A percentile compares a stretch with the other conserved stretches of the same genome.
Evolutionary conservation across 2,888 invertebrate species (phyloP).

Genomic region (Lomographa bimaculata): DNA sequence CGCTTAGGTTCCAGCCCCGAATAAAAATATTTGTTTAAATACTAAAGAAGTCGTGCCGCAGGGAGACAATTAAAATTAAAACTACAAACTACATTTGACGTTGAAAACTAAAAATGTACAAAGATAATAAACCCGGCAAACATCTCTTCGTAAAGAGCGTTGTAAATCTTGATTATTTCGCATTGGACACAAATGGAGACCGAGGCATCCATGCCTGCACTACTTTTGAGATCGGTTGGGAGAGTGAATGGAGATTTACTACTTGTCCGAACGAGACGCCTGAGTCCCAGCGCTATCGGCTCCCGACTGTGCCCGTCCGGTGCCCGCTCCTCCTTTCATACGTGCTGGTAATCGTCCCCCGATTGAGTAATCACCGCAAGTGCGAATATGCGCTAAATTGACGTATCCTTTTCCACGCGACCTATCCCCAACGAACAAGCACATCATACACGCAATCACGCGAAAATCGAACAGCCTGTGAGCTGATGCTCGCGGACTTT

Average conservation of each 20-base stretch:
- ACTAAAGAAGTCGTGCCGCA: constrained; percentile 19
- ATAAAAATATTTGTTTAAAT: constrained; percentile 6
- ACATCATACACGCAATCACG: constrained; percentile 1
- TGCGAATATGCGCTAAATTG: constrained; percentile 25
- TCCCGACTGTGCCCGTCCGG: constrained; percentile 34
- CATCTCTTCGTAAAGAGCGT: constrained; percentile 8
- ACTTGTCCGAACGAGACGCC: constrained; percentile 15
- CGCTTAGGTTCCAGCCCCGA: not conserved
- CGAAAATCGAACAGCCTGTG: constrained; percentile 45
- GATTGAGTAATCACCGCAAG: constrained; percentile 19
- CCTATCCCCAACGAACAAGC: constrained; percentile 3
- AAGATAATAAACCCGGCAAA: too few relatives aligned
- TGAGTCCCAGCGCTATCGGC: constrained; percentile 33
- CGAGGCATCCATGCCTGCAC: constrained; percentile 17
- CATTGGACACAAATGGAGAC: constrained; percentile 17
- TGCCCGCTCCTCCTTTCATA: constrained; percentile 10
- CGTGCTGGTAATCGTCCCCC: constrained; percentile 6
- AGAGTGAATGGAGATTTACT: too few relatives aligned
- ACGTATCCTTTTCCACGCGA: constrained; percentile 20
- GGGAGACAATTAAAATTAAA: not conserved
- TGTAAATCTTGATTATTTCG: constrained; percentile 24
- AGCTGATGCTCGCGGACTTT: constrained; percentile 26
- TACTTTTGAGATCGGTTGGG: constrained; percentile 1
- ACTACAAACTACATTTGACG: not conserved
- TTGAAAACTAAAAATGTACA: too few relatives aligned